Conservation (phyloP, 2,797 vertebrate species). For the Muscicapa striata region DNA sequence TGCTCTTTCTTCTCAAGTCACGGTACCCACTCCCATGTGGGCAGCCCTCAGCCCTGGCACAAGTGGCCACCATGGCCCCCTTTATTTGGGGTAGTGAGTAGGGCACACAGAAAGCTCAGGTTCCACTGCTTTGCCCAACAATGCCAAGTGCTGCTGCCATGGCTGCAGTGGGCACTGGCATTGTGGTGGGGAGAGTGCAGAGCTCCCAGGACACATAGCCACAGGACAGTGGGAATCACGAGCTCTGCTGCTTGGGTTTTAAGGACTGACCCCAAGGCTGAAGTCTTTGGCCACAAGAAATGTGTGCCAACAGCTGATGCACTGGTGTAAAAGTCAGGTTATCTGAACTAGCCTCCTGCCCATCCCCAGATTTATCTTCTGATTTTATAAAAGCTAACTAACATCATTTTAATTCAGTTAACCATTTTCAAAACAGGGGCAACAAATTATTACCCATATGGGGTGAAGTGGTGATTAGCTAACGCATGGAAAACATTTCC, state of each 20-base stretch:
- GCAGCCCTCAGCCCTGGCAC: background rate
- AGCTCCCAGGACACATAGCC: background rate
- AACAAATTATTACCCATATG: constrained; percentile 21
- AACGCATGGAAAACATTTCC: background rate
- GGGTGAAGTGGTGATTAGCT: constrained; percentile 15
- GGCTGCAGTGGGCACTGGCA: accelerated
- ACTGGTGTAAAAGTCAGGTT: background rate
- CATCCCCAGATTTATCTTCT: background rate
- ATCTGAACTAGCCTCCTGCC: background rate
- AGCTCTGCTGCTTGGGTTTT: background rate
- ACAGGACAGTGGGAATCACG: accelerated
- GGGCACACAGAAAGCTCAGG: background rate
- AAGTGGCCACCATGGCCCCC: background rate
- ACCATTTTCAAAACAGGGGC: constrained; percentile 14
- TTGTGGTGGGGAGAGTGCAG: background rate
- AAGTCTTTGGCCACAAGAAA: background rate
- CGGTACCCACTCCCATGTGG: accelerated
- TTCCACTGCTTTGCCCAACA: background rate
- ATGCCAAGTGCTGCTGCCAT: background rate
- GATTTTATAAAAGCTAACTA: background rate
- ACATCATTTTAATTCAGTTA: background rate
- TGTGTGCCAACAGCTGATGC: background rate
- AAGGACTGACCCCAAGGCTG: background rate
- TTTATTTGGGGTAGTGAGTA: background rate
- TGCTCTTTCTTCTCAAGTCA: background rate